A percentile compares a stretch with the other conserved stretches of the same genome.
phyloP scores from a whole-genome alignment of 1,140 invertebrate genomes.

The Stenopsyche tienmushanensis region DNA sequence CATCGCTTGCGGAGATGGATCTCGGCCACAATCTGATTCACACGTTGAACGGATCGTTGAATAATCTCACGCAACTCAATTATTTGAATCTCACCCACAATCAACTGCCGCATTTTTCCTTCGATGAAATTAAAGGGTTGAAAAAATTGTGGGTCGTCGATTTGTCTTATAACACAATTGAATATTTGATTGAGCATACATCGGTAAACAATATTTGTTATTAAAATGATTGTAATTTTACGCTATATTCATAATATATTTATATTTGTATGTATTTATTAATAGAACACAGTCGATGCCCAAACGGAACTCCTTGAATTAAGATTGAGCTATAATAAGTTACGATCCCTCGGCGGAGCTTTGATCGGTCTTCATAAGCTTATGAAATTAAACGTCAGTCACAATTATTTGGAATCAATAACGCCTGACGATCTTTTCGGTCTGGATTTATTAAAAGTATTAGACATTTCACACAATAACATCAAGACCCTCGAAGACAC shows the following conservation, averaged over 20 bases:
- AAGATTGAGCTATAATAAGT: conserved; percentile 69
- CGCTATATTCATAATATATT: conserved; percentile 7
- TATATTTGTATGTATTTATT: conserved; percentile 14
- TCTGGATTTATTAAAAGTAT: conserved; percentile 65
- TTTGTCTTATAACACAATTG: conserved; percentile 74
- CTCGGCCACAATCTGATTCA: conserved; percentile 70
- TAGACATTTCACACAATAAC: conserved; percentile 76
- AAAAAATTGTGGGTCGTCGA: conserved; percentile 66
- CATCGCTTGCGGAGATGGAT: conserved; percentile 65
- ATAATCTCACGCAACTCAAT: conserved; percentile 64
- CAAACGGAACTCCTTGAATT: conserved; percentile 69
- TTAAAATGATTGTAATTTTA: neutral
- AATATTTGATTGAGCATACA: conserved; percentile 63
- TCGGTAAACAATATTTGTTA: conserved; percentile 56
- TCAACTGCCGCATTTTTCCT: conserved; percentile 71
- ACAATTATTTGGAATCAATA: conserved; percentile 70
- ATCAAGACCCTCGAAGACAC: conserved; percentile 74
- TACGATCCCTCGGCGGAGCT: conserved; percentile 69
- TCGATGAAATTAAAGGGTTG: conserved; percentile 72
- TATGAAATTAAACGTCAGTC: conserved; percentile 68
- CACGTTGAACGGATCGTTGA: conserved; percentile 71
- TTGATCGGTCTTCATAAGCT: conserved; percentile 71
- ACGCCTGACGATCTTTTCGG: conserved; percentile 73
- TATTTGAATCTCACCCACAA: conserved; percentile 75
- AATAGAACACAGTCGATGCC: conserved; percentile 73